These are phyloP conservation scores for Xenus cinereus DNA, from an alignment of 2,113 vertebrate species.

Conservation along the genomic window DNA sequence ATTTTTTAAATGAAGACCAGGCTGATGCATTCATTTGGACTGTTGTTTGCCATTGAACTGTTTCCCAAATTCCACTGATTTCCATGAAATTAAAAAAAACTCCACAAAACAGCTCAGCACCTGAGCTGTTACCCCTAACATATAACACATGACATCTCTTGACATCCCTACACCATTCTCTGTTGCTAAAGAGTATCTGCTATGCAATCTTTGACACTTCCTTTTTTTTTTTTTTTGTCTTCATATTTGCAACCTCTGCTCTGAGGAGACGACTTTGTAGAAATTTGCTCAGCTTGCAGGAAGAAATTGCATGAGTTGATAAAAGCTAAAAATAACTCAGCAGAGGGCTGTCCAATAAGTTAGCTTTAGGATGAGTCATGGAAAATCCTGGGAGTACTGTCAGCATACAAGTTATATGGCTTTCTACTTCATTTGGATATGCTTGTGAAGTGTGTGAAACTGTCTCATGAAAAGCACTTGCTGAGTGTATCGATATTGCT, in stretches of 20 bases:
- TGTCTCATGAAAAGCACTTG: neutral
- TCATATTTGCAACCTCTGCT: neutral
- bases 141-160: accelerated
- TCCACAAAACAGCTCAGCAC: neutral
- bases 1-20: neutral
- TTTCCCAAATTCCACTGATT: neutral
- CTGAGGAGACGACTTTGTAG: neutral
- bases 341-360: neutral
- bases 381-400: slow-evolving; percentile 12
- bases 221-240: neutral
- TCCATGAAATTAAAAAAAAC: neutral
- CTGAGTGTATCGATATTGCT: neutral
- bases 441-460: neutral
- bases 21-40: neutral
- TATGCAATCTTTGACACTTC: neutral
- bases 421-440: slow-evolving; percentile 13
- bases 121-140: neutral
- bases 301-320: slow-evolving; percentile 20
- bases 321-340: slow-evolving; percentile 55
- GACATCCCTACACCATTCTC: neutral
- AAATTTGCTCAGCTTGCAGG: slow-evolving; percentile 42
- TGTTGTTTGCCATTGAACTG: neutral
- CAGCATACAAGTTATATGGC: neutral
- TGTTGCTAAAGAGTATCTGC: neutral
- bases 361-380: slow-evolving; percentile 33